A percentile compares a stretch with the other conserved stretches of the same genome.
These are phyloP conservation scores for Leptodactylus fallax DNA, from an alignment of 2,797 vertebrate species.

Conservation along the genomic window DNA sequence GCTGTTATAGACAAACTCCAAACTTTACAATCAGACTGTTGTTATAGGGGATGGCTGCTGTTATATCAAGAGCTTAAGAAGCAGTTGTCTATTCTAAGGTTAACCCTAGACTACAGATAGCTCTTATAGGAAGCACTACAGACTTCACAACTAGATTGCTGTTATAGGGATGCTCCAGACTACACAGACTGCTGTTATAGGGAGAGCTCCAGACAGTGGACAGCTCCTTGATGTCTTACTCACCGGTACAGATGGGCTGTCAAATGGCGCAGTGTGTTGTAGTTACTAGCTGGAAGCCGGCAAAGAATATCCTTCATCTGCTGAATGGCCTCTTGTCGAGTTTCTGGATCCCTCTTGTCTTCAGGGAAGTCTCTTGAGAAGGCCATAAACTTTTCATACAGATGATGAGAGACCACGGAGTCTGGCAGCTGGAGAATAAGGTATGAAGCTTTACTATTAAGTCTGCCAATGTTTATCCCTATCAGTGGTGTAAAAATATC, in stretches of 20 bases:
- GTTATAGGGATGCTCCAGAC: neutral
- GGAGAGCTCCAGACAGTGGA: neutral
- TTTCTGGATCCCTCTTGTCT: conserved; percentile 37
- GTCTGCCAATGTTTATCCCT: neutral
- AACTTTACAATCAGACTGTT: too few relatives aligned
- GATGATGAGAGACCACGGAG: conserved; percentile 84
- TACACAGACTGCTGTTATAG: neutral
- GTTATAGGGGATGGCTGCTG: too few relatives aligned
- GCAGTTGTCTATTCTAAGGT: too few relatives aligned
- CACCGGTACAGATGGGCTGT: conserved; percentile 86
- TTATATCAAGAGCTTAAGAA: too few relatives aligned
- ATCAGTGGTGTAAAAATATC: neutral
- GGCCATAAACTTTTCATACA: conserved; percentile 83
- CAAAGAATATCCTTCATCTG: conserved; percentile 73
- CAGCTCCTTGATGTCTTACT: neutral
- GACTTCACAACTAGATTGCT: neutral
- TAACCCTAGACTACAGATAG: neutral
- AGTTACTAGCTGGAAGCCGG: conserved; percentile 78
- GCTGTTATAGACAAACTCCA: too few relatives aligned
- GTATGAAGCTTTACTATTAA: neutral
- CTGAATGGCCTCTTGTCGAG: conserved; percentile 60
- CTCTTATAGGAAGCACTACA: neutral
- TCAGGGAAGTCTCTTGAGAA: conserved; percentile 82
- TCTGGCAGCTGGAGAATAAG: conserved; percentile 83
- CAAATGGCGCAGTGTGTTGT: conserved; percentile 85